Percentiles rank a stretch among this genome's conserved stretches.
phyloP scores from a whole-genome alignment of 1,140 invertebrate genomes.

The Ruditapes philippinarum region DNA sequence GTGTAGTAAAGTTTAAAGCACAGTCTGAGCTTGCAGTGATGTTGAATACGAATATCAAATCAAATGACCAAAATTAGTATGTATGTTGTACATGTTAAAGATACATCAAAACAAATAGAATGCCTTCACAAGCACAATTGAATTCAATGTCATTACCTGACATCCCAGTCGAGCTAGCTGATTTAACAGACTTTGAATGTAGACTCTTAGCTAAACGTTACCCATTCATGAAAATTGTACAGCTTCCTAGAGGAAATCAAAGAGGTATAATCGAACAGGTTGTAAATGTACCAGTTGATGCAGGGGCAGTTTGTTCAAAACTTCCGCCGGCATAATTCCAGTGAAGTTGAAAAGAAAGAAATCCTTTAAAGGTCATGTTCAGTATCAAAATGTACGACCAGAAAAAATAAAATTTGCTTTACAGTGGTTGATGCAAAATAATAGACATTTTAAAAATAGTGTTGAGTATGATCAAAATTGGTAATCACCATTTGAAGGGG shows the following conservation, averaged over 20 bases:
- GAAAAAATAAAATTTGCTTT: background rate
- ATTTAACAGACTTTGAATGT: slow-evolving; percentile 54
- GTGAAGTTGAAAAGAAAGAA: slow-evolving; percentile 63
- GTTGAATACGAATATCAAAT: background rate
- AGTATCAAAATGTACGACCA: background rate
- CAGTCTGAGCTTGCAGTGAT: too few species aligned
- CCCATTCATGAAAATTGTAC: slow-evolving; percentile 65
- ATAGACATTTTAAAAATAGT: slow-evolving; percentile 46
- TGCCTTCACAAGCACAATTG: background rate
- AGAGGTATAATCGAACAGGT: slow-evolving; percentile 54
- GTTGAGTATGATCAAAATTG: background rate
- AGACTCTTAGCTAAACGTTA: slow-evolving; percentile 51
- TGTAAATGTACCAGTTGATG: slow-evolving; percentile 58
- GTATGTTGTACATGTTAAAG: slow-evolving; percentile 37
- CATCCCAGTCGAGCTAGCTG: slow-evolving; percentile 30
- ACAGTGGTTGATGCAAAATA: slow-evolving; percentile 24
- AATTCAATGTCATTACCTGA: slow-evolving; percentile 15
- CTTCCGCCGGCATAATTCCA: slow-evolving; percentile 56
- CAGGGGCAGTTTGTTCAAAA: slow-evolving; percentile 15
- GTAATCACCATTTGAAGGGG: background rate
- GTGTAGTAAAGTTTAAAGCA: background rate
- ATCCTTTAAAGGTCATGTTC: slow-evolving; percentile 45
- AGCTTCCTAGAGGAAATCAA: slow-evolving; percentile 57
- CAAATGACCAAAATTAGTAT: slow-evolving; percentile 2
- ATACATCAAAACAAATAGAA: background rate